phyloP scores from a whole-genome alignment of 2,113 vertebrate species.

The Clarias batrachus region DNA sequence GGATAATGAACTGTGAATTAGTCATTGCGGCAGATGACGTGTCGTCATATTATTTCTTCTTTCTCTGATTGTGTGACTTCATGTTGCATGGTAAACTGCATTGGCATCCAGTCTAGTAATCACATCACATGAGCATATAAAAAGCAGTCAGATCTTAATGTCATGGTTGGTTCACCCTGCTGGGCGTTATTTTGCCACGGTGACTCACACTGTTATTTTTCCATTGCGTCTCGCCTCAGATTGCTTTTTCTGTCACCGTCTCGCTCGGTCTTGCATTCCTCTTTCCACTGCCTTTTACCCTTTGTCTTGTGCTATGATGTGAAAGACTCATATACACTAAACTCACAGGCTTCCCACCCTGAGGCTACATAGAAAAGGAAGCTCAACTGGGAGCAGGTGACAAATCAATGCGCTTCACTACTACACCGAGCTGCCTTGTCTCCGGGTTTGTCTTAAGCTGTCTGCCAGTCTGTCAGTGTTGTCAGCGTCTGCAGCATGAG shows the following conservation, averaged over 20 bases:
- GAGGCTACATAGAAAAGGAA: constrained; percentile 69
- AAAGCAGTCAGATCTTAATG: constrained; percentile 11
- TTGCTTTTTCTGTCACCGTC: constrained; percentile 20
- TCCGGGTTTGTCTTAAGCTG: constrained; percentile 62
- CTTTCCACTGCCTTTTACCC: background rate
- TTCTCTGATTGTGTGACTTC: constrained; percentile 3
- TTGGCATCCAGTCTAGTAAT: constrained; percentile 8
- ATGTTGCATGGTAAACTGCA: background rate
- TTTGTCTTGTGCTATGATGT: background rate
- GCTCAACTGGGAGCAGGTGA: constrained; percentile 71
- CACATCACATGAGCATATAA: constrained; percentile 5
- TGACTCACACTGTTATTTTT: constrained; percentile 12
- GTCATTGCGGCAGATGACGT: background rate
- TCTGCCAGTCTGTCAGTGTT: constrained; percentile 37
- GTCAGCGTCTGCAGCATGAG: background rate
- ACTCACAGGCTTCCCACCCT: constrained; percentile 25
- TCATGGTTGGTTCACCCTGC: constrained; percentile 31
- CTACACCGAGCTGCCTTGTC: constrained; percentile 67
- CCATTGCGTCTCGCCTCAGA: constrained; percentile 13
- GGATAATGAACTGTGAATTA: constrained; percentile 3
- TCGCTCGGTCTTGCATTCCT: background rate
- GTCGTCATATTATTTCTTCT: background rate
- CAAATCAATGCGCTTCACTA: constrained; percentile 70
- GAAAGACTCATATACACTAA: constrained; percentile 18
- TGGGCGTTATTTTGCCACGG: constrained; percentile 24